Evolutionary conservation across 2,113 vertebrate species (phyloP), one percentile per base, ranked within the genome.

Genomic region (Varanus komodoensis): DNA sequence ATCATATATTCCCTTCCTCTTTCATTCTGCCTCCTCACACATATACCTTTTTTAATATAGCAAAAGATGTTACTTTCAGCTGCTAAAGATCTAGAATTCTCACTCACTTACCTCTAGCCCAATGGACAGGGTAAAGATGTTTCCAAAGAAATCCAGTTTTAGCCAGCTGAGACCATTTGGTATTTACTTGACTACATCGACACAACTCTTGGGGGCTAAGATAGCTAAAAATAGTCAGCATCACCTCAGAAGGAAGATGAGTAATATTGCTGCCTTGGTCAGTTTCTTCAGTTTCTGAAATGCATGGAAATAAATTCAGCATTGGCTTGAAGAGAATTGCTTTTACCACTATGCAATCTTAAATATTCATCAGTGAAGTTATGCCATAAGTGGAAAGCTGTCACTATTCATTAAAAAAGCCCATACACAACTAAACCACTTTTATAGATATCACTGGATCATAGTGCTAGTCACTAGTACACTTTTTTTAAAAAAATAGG

Each of bases 111-210:
- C 99, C 98, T 98, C 98, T 97, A 91, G 98, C 98, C 99, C 99
- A 99, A 91, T 95, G 98, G 89, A 99, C 98, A 48, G 99, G 99
- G 89, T 99, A 99, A 83, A 99, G 98, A 94, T 99, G 98, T 82
- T 97, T 99, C 99, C 99, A 99, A 79, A 99, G 97, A 38, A 97
- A 98, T 90, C 99, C 99, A 0, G 98, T 98, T 96, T 98, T 98
- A 73, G 98, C 95, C 95, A 99, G 86, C 89, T 98, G 97, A 81
- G 98, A 97, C 99, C 99, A 99, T 29, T 97, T 96, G 90, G 95
- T 96, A 97, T 98, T 99, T 93, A 99, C 99, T 95, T 99, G 99
- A 91, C 98, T 98, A 79, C 99, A 99, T 90, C 97, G 98, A 94
- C 99, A 99, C 95, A 99, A 96, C 82, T 99, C 98, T 86, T 96